Base-by-base conservation (phyloP, 2,888 invertebrate species). In the Epinotia ramella region DNA sequence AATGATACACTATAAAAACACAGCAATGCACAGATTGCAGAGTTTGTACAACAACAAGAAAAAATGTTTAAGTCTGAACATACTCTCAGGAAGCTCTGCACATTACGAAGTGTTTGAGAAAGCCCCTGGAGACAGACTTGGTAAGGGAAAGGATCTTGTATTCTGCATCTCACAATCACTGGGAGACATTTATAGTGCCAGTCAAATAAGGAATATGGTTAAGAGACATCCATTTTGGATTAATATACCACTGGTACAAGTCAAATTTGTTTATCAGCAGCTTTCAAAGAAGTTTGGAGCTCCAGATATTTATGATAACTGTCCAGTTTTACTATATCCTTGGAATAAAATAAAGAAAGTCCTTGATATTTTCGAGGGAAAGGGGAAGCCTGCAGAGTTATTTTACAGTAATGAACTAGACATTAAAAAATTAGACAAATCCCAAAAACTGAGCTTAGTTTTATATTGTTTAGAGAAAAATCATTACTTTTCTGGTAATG, bases 401-500 rank as follows among this genome's bases (percentile, higher is more conserved):
- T 16, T 64, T 46, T 46, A 77, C 71, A 70, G 84, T 64, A 79
- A 84, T 81, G 91, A 92, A 60, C 83, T 93, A 65, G 83, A 91
- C 71, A 78, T 86, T 20, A 77, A 77, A 33, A 82, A 81, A 66
- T 77, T 94, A 56, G 88, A 79, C 77, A 89, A 90, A 57, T 86
- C 89, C 20, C 91, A 93, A 79, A 90, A 87, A 80, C 82, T 95
- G 68, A 94, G 94, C 81, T 83, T 95, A 74, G 83, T 86, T 18
- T 79, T 94, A 24, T 95, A 95, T 87, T 81, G 89, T 76, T 83
- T 95, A 64, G 94, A 95, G 83, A 94, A 87, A 82, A 89, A 90
- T 49, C 93, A 94, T 83, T 92, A 94, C 80, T 94, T 94, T 84
- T 87, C 88, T 79, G 94, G 94, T 40, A 94, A 94, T 87, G 94